Base-by-base conservation (phyloP, 2,888 invertebrate species). In the Microdon myrmicae region DNA sequence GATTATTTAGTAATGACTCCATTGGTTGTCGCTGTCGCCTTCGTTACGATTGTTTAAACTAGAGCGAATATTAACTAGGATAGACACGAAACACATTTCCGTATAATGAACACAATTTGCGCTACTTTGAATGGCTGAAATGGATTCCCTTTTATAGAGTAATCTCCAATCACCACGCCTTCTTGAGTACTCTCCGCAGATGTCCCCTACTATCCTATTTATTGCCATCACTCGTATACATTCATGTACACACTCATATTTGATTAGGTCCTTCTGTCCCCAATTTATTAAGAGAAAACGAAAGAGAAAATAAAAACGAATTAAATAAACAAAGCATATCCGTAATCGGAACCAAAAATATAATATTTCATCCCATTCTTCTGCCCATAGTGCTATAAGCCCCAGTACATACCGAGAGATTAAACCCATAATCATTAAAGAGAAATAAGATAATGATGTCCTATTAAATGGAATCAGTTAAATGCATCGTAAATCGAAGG, bases 351-450 rank as follows among this genome's bases (percentile, higher is more conserved):
- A 16, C 26, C 26, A 25, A 44, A 16, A 23, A 26, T 9, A 31
- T 16, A 22, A n/a, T 23, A 23, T 23, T 23, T 23, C 9, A 12
- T 10, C 37, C 23, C 37, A 13, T 6, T 13, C 43, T 4, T n/a
- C n/a, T n/a, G n/a, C n/a, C n/a, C n/a, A n/a, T n/a, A n/a, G n/a
- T n/a, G n/a, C n/a, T n/a, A n/a, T n/a, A n/a, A n/a, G n/a, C n/a
- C n/a, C 49, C 35, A 64, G 45, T 64, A 56, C 61, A 64, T 56
- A 64, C 55, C 35, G 39, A 49, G 51, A 51, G 38, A 26, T 44
- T 45, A 64, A 64, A 64, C 61, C 61, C 56, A 64, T 64, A 56
- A 64, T 56, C 61, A 64, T 64, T 64, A 64, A 64, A 56, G 51
- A 64, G 56, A 61, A 61, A 56, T 56, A 64, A 64, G 56, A 44